Percentiles rank a stretch among this genome's conserved stretches.
These are phyloP conservation scores for Cheirogaleus major DNA, from an alignment of 2,797 vertebrate genomes.

Conservation along the genomic window DNA sequence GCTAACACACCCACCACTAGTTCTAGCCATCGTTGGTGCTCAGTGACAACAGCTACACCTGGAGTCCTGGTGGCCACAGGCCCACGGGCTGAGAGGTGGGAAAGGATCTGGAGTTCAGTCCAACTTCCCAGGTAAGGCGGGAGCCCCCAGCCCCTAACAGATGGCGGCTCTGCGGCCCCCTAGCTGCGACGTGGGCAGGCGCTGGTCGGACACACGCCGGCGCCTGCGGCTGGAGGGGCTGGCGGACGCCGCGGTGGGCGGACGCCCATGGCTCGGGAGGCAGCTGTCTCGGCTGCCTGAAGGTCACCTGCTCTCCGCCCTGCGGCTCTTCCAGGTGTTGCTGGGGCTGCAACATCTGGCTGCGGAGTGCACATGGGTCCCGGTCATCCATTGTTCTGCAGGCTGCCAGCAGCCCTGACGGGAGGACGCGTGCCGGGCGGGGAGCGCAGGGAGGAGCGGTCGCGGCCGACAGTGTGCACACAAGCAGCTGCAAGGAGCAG, in stretches of 20 bases:
- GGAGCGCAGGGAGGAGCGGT: accelerated
- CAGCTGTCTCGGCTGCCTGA: conserved; percentile 73
- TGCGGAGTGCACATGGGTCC: background rate
- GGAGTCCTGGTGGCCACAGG: accelerated
- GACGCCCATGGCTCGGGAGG: background rate
- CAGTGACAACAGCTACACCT: accelerated
- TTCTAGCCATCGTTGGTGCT: accelerated
- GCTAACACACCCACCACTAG: accelerated
- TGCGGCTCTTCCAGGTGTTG: conserved; percentile 84
- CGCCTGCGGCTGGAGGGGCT: background rate
- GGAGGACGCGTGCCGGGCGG: conserved; percentile 55
- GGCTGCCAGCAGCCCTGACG: conserved; percentile 68
- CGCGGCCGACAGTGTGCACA: too few species aligned
- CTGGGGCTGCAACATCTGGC: conserved; percentile 82
- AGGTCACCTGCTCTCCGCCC: conserved; percentile 78
- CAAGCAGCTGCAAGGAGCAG: background rate
- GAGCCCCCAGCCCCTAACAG: background rate
- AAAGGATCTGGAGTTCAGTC: background rate
- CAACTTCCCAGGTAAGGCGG: accelerated
- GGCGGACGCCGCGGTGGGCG: background rate
- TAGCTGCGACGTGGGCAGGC: accelerated
- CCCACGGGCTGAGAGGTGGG: too few species aligned
- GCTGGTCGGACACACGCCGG: background rate
- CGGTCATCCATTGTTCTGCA: conserved; percentile 79
- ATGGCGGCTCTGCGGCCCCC: background rate